Base-by-base conservation (phyloP, 2,113 vertebrate genomes). In the Pao palembangensis region DNA sequence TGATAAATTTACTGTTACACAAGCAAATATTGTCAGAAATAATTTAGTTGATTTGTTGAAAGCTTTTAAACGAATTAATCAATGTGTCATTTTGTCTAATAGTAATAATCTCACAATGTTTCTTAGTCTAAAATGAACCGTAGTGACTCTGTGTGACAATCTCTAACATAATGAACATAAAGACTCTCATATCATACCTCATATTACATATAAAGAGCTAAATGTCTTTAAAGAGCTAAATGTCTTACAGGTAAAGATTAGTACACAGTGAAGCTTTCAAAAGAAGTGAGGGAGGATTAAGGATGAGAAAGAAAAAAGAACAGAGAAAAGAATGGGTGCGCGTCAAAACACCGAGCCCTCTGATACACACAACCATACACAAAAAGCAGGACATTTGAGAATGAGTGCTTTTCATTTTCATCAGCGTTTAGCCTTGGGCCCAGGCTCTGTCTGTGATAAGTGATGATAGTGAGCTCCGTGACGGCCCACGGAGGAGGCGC, bases 341-440 rank as follows among this genome's bases (percentile, higher is more conserved):
- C 58, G 3, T 43, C 56, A 14, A 70, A 64, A 28, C 21, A 57
- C 0, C 6, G 12, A 54, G 34, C 31, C 20, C 66, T 28, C 25
- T 28, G 58, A 76, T 23, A 69, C 31, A 61, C 69, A 71, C 57
- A 55, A 49, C 12, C 59, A 63, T 65, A 55, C 63, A 17, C 12
- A 49, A 63, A 49, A 63, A 76, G 76, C 59, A 59, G 75, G 74
- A 83, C 69, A 61, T 82, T 82, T 76, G 57, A 69, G 61, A 86
- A 82, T 31, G 47, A 75, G 58, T 5, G 67, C 77, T 72, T 87
- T 85, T 85, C 68, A 81, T 88, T 88, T 71, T 85, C 77, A 89
- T 89, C 83, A 87, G 82, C 44, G 55, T 82, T 84, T 87, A 84
- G 89, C 83, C 83, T 81, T 70, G 76, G 86, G 83, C 81, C 79